Evolutionary conservation across 1,140 invertebrate genomes (phyloP).

Genomic region (Chrysoperla carnea): DNA sequence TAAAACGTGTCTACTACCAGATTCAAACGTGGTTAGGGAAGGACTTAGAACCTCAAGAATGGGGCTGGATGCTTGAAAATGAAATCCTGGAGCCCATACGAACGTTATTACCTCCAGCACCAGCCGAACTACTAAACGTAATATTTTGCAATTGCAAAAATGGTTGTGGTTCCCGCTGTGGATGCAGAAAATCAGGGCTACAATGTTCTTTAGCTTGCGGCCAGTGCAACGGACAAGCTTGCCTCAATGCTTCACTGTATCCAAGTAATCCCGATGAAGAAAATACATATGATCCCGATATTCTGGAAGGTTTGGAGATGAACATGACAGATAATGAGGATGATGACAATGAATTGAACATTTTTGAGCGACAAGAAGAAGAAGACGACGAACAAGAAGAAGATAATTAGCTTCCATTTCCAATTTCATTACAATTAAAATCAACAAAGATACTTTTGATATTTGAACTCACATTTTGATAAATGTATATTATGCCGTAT

Average conservation of each 20-base stretch:
- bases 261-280: constrained; percentile 11
- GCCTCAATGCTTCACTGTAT: constrained; percentile 12
- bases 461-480: constrained; percentile 14
- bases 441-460: constrained; percentile 10
- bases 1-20: constrained; percentile 22
- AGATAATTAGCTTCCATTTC: constrained; percentile 14
- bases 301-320: constrained; percentile 14
- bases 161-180: constrained; percentile 10
- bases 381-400: constrained; percentile 15
- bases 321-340: constrained; percentile 5
- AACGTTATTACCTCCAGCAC: constrained; percentile 15
- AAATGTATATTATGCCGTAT: constrained; percentile 13
- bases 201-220: constrained; percentile 16
- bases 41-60: constrained; percentile 19
- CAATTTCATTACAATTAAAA: constrained; percentile 13
- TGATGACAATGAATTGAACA: constrained; percentile 14
- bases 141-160: constrained; percentile 17
- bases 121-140: constrained; percentile 14
- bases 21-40: constrained; percentile 22
- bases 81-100: constrained; percentile 16
- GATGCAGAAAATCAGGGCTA: constrained; percentile 16
- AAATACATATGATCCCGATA: too few relatives aligned
- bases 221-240: constrained; percentile 11
- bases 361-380: constrained; percentile 14
- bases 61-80: constrained; percentile 17